These are phyloP conservation scores for Anthopleura xanthogrammica DNA, from an alignment of 92 coral and sea anemone genomes.

Conservation along the genomic window DNA sequence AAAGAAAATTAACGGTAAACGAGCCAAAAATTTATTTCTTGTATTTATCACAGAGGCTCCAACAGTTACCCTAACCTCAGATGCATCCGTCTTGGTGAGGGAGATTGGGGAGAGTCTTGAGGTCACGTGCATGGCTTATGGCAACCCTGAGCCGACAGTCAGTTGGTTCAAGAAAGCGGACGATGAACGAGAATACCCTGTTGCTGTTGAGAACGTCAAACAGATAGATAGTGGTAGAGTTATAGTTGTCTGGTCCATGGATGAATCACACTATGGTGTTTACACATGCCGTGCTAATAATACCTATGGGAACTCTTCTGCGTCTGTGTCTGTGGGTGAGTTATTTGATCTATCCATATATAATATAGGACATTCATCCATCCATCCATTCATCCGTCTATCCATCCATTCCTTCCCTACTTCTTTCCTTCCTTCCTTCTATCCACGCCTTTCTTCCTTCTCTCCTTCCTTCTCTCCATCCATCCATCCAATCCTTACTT, in stretches of 20 bases:
- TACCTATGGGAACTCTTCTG: conserved; percentile 52
- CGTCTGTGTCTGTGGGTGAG: conserved; percentile 48
- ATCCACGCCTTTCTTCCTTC: no score
- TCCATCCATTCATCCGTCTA: no score
- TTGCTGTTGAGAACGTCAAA: conserved; percentile 19
- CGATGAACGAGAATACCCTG: conserved; percentile 29
- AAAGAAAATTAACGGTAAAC: no score
- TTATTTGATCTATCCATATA: neutral
- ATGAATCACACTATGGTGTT: conserved; percentile 53
- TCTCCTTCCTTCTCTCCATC: no score
- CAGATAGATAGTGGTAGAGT: conserved; percentile 20
- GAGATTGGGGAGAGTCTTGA: conserved; percentile 48
- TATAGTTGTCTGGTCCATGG: conserved; percentile 24
- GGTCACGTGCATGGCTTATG: conserved; percentile 54
- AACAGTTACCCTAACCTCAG: conserved; percentile 26
- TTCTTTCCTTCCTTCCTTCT: no score
- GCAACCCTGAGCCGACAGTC: conserved; percentile 70
- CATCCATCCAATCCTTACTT: no score
- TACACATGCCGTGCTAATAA: conserved; percentile 68
- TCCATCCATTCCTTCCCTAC: no score
- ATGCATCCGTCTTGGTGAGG: conserved; percentile 6
- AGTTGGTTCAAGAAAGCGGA: conserved; percentile 52
- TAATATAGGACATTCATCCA: no score
- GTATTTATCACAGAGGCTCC: conserved; percentile 54
- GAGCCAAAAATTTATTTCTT: neutral